Percentiles rank a stretch among this genome's conserved stretches.
These are phyloP conservation scores for Meiosimyza platycephala DNA, from an alignment of 2,888 invertebrate genomes.

Conservation along the genomic window DNA sequence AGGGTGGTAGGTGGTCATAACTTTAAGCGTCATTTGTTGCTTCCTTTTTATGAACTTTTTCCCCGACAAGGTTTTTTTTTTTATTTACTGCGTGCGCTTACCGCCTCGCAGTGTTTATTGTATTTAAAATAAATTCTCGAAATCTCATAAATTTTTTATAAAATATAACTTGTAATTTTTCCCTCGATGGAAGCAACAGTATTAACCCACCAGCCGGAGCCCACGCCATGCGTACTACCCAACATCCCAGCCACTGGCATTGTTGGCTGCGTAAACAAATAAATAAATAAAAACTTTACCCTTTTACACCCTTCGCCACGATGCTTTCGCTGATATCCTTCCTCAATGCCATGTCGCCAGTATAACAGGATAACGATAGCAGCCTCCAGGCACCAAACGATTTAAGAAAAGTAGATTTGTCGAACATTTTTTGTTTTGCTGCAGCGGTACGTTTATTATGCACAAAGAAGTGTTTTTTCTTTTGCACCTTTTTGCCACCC, in stretches of 20 bases:
- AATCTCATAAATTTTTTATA: constrained; percentile 10
- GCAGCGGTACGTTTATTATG: too few relatives aligned
- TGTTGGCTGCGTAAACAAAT: background rate
- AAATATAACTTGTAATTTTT: background rate
- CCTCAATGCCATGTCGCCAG: too few relatives aligned
- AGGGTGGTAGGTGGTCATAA: too few relatives aligned
- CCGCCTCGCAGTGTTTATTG: background rate
- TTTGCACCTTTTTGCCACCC: constrained; percentile 5
- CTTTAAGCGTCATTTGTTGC: too few relatives aligned
- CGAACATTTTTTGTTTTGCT: background rate
- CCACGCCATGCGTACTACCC: too few relatives aligned
- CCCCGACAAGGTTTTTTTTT: too few relatives aligned
- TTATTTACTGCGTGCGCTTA: background rate
- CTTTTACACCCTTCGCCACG: too few relatives aligned
- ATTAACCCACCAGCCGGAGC: too few relatives aligned
- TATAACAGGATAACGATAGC: background rate
- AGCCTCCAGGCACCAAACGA: constrained; percentile 15
- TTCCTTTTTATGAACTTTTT: too few relatives aligned
- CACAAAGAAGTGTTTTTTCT: background rate
- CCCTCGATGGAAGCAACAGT: too few relatives aligned
- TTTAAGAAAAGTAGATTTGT: constrained; percentile 9
- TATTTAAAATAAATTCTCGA: background rate
- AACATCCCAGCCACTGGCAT: too few relatives aligned
- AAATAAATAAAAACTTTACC: background rate
- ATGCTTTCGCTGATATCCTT: too few relatives aligned